Evolutionary conservation across 2,888 invertebrate genomes (phyloP), one percentile per base, ranked within the genome.

Genomic region (Dryadula phaetusa): DNA sequence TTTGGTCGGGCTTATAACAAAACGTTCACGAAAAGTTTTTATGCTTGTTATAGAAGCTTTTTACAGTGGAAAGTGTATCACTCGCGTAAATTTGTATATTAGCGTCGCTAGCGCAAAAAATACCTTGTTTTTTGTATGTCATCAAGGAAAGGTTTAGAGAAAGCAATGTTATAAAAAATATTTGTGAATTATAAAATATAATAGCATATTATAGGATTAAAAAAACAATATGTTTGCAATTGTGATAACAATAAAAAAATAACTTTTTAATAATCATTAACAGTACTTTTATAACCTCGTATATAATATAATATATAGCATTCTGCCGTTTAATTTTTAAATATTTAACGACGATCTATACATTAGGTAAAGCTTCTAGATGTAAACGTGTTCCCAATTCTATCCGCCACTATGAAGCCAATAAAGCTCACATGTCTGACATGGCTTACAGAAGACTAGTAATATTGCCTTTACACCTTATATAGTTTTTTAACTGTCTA

Each of bases 1-100:
- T 65, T 62, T 65, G 34, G 56, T 54, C 14, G 54, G 32, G 32
- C 47, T 62, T 42, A 49, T 54, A 53, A 64, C 67, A 61, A 68
- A 54, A 40, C 40, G 25, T 54, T 61, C 37, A 61, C 25, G 49
- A 60, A 60, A 60, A 62, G 53, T 66, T 66, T 66, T 62, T 66
- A 62, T 47, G 25, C 54, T n/a, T 61, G 34, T 62, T 61, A 53
- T 22, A 61, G 25, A 52, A 37, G 37, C 34, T 46, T 61, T 56
- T 56, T 56, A 42, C 47, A 58, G 14, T 54, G 47, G 14, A 42
- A 40, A 46, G 44, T 53, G 60, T 25, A 49, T 40, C 25, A 40
- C 49, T 64, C 40, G 18, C 25, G 64, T 47, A 44, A 64, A 54
- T 22, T 34, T n/a, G 3, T 37, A 22, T 14, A 18, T 54, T 18